Evolutionary conservation across 2,797 vertebrate species (phyloP).

Genomic region (Artibeus lituratus): DNA sequence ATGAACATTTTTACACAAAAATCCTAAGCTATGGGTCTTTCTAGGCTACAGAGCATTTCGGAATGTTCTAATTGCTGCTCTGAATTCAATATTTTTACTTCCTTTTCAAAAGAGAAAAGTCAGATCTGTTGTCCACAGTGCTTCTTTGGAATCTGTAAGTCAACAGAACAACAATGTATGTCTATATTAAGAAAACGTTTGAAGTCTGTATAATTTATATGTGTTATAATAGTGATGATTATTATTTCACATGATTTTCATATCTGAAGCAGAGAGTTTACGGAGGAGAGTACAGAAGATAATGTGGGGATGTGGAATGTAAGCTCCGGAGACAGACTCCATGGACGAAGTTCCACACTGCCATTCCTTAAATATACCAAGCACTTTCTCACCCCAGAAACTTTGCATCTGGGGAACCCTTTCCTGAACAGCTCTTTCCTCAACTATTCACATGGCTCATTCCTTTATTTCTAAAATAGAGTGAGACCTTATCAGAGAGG

Average conservation of each 20-base stretch:
- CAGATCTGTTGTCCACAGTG: neutral
- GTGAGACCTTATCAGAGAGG: neutral
- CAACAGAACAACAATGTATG: neutral
- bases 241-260: constrained; percentile 3
- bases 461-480: neutral
- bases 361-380: neutral
- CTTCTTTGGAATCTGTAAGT: neutral
- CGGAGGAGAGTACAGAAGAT: neutral
- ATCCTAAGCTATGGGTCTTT: neutral
- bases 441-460: neutral
- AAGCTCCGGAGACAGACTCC: neutral
- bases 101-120: neutral
- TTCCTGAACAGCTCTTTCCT: neutral
- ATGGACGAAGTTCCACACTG: neutral
- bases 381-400: neutral
- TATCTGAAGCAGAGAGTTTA: neutral
- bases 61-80: neutral
- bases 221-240: neutral
- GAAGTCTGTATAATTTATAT: neutral
- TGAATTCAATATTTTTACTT: constrained; percentile 10
- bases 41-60: neutral
- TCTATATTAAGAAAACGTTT: neutral
- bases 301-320: neutral
- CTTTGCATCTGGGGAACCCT: neutral
- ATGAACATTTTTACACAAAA: constrained; percentile 25